Base-by-base conservation (phyloP, 2,797 vertebrate genomes). In the Danio albolineatus region DNA sequence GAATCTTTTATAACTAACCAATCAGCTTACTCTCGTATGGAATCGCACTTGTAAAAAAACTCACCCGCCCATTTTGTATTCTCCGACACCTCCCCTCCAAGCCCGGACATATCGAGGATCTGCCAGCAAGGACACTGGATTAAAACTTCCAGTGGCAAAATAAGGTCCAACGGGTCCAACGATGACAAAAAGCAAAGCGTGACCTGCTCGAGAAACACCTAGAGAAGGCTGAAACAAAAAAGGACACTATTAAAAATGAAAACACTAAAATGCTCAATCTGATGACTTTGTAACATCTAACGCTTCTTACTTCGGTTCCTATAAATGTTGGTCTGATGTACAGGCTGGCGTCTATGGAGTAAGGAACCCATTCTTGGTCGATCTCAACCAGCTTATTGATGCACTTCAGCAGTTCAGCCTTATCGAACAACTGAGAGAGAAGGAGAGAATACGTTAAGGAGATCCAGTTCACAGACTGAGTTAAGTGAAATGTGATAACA, bases 11-110 rank as follows among this genome's bases (percentile, higher is more conserved):
- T 13, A 4, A 54, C 17, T 54, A 19, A 54, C 17, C 51, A 0
- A 19, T n/a, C 53, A 19, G 53, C n/a, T 54, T 16, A 54, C n/a
- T 28, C 28, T 28, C n/a, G n/a, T 16, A 39, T 41, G 36, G 44
- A 7, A 28, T 13, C 13, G 16, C 16, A 5, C 4, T 54, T 43
- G 48, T 73, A 19, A 39, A 4, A 54, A 46, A 51, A 75, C 95
- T 95, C 85, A 98, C 96, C 96, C 95, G n/a, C 96, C 96, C 85
- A 97, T 83, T 85, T 98, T 98, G 82, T 78, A 96, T 61, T 94
- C 89, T 0, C 96, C 96, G 0, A 96, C 95, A 0, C 96, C 96
- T 0, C 96, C 96, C n/a, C 88, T 73, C 94, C 95, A 96, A 21
- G 96, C 95, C 2, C 96, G 85, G 79, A 96, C 92, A 17, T 90